A percentile compares a stretch with the other conserved stretches of the same genome.
phyloP scores from a whole-genome alignment of 2,888 invertebrate genomes.

The Fissipunctia ypsillon region DNA sequence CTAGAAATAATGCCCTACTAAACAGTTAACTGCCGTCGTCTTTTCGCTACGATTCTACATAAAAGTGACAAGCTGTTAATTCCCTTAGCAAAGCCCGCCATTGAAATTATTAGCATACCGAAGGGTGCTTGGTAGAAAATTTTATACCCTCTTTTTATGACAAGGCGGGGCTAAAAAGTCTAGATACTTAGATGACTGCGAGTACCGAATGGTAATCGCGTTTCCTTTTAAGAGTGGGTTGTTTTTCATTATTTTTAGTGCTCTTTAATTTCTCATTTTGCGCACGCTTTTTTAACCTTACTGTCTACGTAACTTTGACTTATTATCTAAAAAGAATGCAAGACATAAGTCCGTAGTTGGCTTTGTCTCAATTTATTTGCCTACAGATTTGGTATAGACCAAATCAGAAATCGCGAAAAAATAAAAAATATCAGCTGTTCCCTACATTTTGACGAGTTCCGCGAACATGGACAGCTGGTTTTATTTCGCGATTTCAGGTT shows the following conservation, averaged over 20 bases:
- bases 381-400: no score
- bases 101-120: conserved; percentile 58
- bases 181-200: conserved; percentile 14
- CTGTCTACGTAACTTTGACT: neutral
- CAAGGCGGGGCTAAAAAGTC: conserved; percentile 20
- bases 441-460: no score
- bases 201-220: conserved; percentile 20
- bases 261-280: conserved; percentile 2
- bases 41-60: conserved; percentile 41
- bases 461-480: no score
- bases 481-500: no score
- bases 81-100: conserved; percentile 22
- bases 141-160: conserved; percentile 46
- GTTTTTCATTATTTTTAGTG: conserved; percentile 22
- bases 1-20: neutral
- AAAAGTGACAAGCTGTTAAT: conserved; percentile 56
- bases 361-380: neutral
- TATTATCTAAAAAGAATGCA: neutral
- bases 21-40: conserved; percentile 21
- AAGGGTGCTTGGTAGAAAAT: conserved; percentile 32
- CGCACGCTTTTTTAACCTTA: neutral
- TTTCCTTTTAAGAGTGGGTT: conserved; percentile 8
- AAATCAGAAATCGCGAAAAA: no score
- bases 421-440: no score
- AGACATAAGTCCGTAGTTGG: neutral